These are phyloP conservation scores for Eristalinus sepulchralis DNA, from an alignment of 2,888 invertebrate genomes.

Conservation along the genomic window DNA sequence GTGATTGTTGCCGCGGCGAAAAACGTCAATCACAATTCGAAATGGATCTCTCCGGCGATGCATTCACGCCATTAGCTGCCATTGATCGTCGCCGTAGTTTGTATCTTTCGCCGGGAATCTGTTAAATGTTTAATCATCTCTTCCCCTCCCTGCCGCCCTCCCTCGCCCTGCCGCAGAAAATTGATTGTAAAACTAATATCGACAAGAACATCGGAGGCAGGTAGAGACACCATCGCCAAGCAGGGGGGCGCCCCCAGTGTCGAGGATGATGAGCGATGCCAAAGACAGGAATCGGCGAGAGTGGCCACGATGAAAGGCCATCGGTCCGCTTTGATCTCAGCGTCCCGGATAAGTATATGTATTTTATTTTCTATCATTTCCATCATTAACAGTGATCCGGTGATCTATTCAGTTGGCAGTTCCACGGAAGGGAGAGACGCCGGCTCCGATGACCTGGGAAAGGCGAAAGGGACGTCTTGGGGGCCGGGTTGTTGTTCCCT, in stretches of 20 bases:
- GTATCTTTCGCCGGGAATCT: slow-evolving; percentile 44
- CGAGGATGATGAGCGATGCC: slow-evolving; percentile 35
- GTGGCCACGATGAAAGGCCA: slow-evolving; percentile 62
- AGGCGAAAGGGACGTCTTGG: slow-evolving; percentile 24
- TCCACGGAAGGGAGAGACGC: slow-evolving; percentile 22
- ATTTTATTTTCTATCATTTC: slow-evolving; percentile 68
- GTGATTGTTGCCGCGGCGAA: slow-evolving; percentile 47
- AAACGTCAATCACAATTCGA: slow-evolving; percentile 70
- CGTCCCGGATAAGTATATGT: slow-evolving; percentile 68
- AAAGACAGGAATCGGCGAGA: slow-evolving; percentile 57
- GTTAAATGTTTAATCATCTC: slow-evolving; percentile 67
- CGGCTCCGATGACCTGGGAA: slow-evolving; percentile 28
- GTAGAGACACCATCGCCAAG: slow-evolving; percentile 36
- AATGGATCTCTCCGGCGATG: slow-evolving; percentile 57
- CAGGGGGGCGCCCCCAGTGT: slow-evolving; percentile 62
- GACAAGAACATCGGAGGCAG: slow-evolving; percentile 35
- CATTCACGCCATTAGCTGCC: slow-evolving; percentile 66
- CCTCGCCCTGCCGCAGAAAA: not conserved
- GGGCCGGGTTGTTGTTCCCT: slow-evolving; percentile 3
- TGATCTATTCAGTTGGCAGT: slow-evolving; percentile 63
- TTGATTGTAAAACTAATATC: slow-evolving; percentile 69
- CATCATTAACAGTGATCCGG: slow-evolving; percentile 64
- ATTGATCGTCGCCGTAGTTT: slow-evolving; percentile 46
- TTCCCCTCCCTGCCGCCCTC: not conserved
- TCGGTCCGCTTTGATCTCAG: slow-evolving; percentile 60